Evolutionary conservation across 2,888 invertebrate species (phyloP), one percentile per base, ranked within the genome.

Genomic region (Leucophora obtusa): DNA sequence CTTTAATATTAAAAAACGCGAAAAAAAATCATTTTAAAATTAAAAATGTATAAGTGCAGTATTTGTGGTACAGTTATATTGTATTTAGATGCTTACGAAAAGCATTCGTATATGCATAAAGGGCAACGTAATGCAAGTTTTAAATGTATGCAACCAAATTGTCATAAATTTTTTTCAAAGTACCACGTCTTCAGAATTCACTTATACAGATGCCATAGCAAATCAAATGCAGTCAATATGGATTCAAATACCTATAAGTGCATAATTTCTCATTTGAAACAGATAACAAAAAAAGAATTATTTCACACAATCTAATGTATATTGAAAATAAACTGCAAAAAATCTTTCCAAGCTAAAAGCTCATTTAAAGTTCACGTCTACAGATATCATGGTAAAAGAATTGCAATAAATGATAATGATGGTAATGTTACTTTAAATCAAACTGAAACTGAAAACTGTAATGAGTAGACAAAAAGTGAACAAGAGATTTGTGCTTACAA

Each of bases 71-170:
- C 33, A 33, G 33, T 33, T 4, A 33, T 33, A 6, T 8, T 6
- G 8, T 6, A 33, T 33, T 8, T 33, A 33, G 33, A 33, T 33
- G 5, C 4, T 47, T 56, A 56, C 15, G 4, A 56, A 56, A 66
- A 51, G 35, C 66, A 66, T 66, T 66, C 51, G 33, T 50, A 66
- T 33, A 17, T 66, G 9, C 66, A 66, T 28, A 66, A 38, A 18
- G 5, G 33, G 8, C 28, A 66, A 53, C 51, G 18, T 53, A 66
- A 66, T 66, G 17, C 18, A 24, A 53, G 11, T 24, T 54, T 54
- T 11, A 54, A 47, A 33, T 66, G 66, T 24, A 17, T 35, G 53
- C 54, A 53, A 15, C 53, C 14, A 53, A 53, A 53, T 53, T 66
- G 54, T 35, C 53, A n/a, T 9, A 66, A 66, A 66, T 3, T 33